Evolutionary conservation across 2,113 vertebrate genomes (phyloP), one percentile per base, ranked within the genome.

Genomic region (Tetraodon nigroviridis): DNA sequence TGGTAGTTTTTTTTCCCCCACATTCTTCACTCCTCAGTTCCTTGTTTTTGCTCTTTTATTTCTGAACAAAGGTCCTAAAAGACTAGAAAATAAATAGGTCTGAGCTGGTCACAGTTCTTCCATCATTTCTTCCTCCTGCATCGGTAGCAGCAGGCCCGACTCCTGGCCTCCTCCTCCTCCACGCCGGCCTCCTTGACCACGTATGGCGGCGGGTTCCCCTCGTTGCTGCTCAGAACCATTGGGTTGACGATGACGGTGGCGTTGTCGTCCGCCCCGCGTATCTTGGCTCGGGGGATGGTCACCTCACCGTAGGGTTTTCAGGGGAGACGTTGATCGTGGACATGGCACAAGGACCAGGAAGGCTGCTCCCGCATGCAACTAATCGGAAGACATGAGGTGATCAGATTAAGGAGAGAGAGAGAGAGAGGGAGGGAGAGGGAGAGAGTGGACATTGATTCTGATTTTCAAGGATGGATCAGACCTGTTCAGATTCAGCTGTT

Each of bases 281-380:
- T 77, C 53, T 82, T 79, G 0, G 85, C 85, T n/a, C 85, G 52
- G 0, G 85, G 85, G 29, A 87, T 87, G 42, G 22, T 76, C 53
- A 87, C 83, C 45, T 81, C 37, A 40, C 83, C 65, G 0, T 87
- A 87, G 0, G 85, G n/a, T 87, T 87, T 1, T 87, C 85, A 18
- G 68, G 40, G 15, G 81, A 81, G 8, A 87, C 56, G 0, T 55
- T 69, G 69, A 85, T 82, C 24, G 50, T 75, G 15, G 76, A 65
- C 84, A 86, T 84, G 27, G 8, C 6, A 22, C 2, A 1, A 1
- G 1, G 46, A 62, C 55, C 3, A 14, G 10, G 29, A 15, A 55
- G 1, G 20, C 51, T 7, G 52, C n/a, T 42, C 12, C 21, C 19
- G 62, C 48, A 29, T 32, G 1, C 3, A 17, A 15, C 32, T 51